Evolutionary conservation across 2,797 vertebrate genomes (phyloP).

Genomic region (Eremophila alpestris): DNA sequence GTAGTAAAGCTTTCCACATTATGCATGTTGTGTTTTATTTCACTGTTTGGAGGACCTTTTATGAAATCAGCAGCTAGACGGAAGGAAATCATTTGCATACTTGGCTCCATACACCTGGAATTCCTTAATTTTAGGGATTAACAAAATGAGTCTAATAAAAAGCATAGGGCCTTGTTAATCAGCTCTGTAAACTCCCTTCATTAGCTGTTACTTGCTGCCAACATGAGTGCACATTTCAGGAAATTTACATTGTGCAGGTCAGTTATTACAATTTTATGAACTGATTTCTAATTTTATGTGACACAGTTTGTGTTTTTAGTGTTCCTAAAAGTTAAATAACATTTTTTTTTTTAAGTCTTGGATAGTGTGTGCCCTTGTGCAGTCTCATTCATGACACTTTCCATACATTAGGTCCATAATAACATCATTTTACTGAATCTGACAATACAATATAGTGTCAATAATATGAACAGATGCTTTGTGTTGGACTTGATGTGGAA

Average conservation of each 20-base stretch:
- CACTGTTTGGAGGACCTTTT: slow-evolving; percentile 74
- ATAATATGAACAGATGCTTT: slow-evolving; percentile 19
- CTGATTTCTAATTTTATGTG: slow-evolving; percentile 77
- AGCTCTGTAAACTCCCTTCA: slow-evolving; percentile 77
- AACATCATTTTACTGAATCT: not conserved
- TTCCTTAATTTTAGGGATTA: slow-evolving; percentile 82
- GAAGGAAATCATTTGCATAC: slow-evolving; percentile 83
- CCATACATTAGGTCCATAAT: not conserved
- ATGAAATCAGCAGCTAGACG: slow-evolving; percentile 76
- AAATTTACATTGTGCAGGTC: slow-evolving; percentile 74
- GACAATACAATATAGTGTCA: slow-evolving; percentile 11
- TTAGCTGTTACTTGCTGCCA: slow-evolving; percentile 73
- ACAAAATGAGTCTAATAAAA: slow-evolving; percentile 81
- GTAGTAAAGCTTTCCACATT: slow-evolving; percentile 67
- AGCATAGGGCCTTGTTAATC: slow-evolving; percentile 77
- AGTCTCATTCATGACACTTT: slow-evolving; percentile 25
- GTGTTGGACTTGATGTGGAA: not conserved
- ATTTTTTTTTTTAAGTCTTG: not conserved
- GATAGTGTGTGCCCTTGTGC: slow-evolving; percentile 34
- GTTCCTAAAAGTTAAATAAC: slow-evolving; percentile 67
- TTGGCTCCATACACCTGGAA: slow-evolving; percentile 81
- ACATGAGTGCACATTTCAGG: slow-evolving; percentile 63
- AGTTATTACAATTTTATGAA: slow-evolving; percentile 75
- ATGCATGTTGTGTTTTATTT: slow-evolving; percentile 71
- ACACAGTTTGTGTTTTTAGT: slow-evolving; percentile 71